Evolutionary conservation across 23 tunicate species (phyloP).

Genomic region (Clavelina lepadiformis): DNA sequence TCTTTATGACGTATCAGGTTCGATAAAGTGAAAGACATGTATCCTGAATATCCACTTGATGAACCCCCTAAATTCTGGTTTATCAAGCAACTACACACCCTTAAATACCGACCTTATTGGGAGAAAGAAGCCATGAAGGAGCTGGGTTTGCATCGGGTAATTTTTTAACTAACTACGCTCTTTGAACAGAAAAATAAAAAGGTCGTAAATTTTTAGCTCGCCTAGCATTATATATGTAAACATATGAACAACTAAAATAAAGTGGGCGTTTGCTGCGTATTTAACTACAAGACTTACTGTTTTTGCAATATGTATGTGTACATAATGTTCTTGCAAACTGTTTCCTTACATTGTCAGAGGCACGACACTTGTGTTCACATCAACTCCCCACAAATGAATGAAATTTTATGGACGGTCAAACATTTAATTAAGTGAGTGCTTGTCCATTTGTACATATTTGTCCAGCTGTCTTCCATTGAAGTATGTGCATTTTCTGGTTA

Average conservation of each 20-base stretch:
- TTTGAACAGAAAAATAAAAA: too few relatives aligned
- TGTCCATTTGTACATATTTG: neutral
- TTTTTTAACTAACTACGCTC: neutral
- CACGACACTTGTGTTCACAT: slow-evolving; percentile 53
- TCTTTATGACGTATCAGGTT: too few relatives aligned
- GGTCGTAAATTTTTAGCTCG: too few relatives aligned
- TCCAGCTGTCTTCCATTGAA: neutral
- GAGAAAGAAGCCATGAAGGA: slow-evolving; percentile 80
- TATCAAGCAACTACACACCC: slow-evolving; percentile 41
- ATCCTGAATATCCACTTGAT: slow-evolving; percentile 75
- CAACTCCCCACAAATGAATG: slow-evolving; percentile 49
- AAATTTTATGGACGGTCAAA: slow-evolving; percentile 73
- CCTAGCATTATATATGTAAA: too few relatives aligned
- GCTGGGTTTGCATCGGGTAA: slow-evolving; percentile 50
- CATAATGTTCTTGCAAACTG: neutral
- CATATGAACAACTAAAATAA: too few relatives aligned
- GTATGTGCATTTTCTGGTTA: too few relatives aligned
- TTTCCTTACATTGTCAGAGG: slow-evolving; percentile 7
- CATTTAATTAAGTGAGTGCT: slow-evolving; percentile 52
- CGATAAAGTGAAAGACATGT: slow-evolving; percentile 59
- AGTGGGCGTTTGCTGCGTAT: too few relatives aligned
- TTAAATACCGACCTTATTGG: slow-evolving; percentile 62
- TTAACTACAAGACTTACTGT: too few relatives aligned
- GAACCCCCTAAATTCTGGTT: slow-evolving; percentile 82
- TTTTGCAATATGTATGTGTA: too few relatives aligned